Base-by-base conservation (phyloP, 1,140 invertebrate genomes). In the Cyphomyrmex costatus region DNA sequence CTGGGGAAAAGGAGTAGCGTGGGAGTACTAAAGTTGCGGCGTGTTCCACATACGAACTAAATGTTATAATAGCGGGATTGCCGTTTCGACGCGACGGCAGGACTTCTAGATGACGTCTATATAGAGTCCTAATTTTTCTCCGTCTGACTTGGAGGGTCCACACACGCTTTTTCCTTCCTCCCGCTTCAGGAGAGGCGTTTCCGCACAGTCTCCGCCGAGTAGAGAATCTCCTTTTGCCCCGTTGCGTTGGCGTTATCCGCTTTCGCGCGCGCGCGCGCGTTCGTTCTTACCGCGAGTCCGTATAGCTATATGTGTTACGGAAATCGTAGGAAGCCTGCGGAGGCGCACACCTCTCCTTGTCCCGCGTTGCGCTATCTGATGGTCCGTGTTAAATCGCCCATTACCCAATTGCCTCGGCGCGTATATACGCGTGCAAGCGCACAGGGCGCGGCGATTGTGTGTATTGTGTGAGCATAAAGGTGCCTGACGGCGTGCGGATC, bases 341-440 rank as follows among this genome's bases (percentile, higher is more conserved):
- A 66, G 56, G 56, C 68, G 36, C 68, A 27, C 79, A 21, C 68
- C 86, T 88, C 86, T 88, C 80, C 90, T 90, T 91, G 92, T 89
- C 83, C 88, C 90, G 78, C 90, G 78, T 89, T 84, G 85, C 83
- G 84, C 88, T 92, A 92, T 93, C 92, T 85, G 92, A 93, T 92
- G 92, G 89, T 82, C 87, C 92, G 92, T 92, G 92, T 92, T 93
- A 92, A 93, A 93, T 93, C 91, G 92, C 77, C 92, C 92, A 93
- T 93, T 93, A 92, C 89, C 90, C 91, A 91, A 92, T 91, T 92
- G 89, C 85, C 83, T 42, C 46, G 86, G 24, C 51, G 42, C 27
- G 36, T 80, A 60, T 24, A 86, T 49, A 42, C 78, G 78, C 73
- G 27, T 61, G 79, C 46, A 49, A 24, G 36, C 61, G 77, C 70